Base-by-base conservation (phyloP, 1,140 invertebrate species). In the Eriocheir sinensis region DNA sequence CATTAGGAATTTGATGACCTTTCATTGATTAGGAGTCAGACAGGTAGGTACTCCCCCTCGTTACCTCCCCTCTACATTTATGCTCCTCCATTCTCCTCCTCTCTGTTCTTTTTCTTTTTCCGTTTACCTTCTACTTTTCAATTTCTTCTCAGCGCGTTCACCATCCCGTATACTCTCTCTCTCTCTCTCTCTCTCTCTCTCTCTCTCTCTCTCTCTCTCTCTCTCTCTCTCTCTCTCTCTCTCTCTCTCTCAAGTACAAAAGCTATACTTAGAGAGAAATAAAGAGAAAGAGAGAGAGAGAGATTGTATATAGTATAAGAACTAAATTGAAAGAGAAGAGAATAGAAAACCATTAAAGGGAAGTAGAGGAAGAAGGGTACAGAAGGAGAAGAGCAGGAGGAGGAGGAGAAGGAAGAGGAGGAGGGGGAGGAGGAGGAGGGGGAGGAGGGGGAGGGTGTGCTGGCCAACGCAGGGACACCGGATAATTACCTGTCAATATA, bases 1-100 rank as follows among this genome's bases (percentile, higher is more conserved):
- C 92, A 88, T 93, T 93, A 94, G 88, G 40, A 85, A 93, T 85
- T 83, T 86, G 91, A 86, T 44, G 91, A 81, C 92, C 92, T 60
- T 79, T 86, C 92, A 88, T 88, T 88, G 83, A 86, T 93, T 72
- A 93, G 92, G 21, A 21, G 91, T 41, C 32, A 60, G 12, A 27
- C 60, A 38, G 60, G 60, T 27, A 41, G 79, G 34, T 80, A 92
- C 34, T 34, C 48, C 30, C 21, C n/a, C 81, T 60, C 81, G 79
- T 85, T 27, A 0, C 30, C 34, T 15, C 8, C n/a, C 12, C 27
- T n/a, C 91, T 86, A 3, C 3, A 27, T 34, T 21, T 60, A 40
- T 0, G 27, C 36, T 30, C 34, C 15, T 30, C 38, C 41, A 3
- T 92, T 3, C n/a, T 32, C 30, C 36, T 40, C 72, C 36, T 44